These are phyloP conservation scores for Mormyrus hasselquistii DNA, from an alignment of 2,797 vertebrate genomes.

Conservation along the genomic window DNA sequence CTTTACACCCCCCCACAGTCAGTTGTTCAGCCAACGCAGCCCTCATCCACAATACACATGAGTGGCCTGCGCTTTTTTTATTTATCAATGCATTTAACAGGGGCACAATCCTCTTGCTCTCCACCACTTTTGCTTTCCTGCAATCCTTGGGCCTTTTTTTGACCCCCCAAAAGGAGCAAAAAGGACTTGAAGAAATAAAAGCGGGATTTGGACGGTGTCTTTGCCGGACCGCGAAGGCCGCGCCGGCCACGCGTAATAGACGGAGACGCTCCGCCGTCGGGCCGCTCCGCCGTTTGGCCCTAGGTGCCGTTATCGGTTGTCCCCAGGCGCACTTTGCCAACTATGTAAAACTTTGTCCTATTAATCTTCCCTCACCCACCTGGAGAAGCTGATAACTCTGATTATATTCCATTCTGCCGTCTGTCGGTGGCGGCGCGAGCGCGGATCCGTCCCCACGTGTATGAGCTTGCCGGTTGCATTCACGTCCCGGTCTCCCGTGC, in stretches of 20 bases:
- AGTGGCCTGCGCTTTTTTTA: not conserved
- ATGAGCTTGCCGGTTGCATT: not conserved
- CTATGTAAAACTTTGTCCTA: constrained; percentile 4
- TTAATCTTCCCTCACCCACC: constrained; percentile 21
- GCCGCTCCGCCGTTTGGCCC: not conserved
- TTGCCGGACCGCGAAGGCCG: not conserved
- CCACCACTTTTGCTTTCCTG: not conserved
- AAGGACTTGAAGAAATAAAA: constrained; percentile 13
- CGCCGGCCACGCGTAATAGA: not conserved
- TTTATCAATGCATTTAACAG: not conserved
- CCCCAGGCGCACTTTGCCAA: constrained; percentile 5
- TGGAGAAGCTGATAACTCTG: constrained; percentile 22
- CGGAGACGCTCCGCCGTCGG: not conserved
- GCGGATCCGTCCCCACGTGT: not conserved
- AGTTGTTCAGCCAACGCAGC: not conserved
- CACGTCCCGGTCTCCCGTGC: not conserved
- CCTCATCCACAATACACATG: not conserved
- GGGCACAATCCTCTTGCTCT: not conserved
- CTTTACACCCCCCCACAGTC: not conserved
- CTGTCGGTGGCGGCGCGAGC: not conserved
- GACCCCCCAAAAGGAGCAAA: not conserved
- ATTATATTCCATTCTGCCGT: not conserved
- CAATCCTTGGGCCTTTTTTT: not conserved
- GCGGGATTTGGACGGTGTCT: constrained; percentile 10
- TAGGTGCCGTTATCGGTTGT: not conserved